Evolutionary conservation across 2,797 vertebrate species (phyloP), one percentile per base, ranked within the genome.

Genomic region (Leptodactylus fallax): DNA sequence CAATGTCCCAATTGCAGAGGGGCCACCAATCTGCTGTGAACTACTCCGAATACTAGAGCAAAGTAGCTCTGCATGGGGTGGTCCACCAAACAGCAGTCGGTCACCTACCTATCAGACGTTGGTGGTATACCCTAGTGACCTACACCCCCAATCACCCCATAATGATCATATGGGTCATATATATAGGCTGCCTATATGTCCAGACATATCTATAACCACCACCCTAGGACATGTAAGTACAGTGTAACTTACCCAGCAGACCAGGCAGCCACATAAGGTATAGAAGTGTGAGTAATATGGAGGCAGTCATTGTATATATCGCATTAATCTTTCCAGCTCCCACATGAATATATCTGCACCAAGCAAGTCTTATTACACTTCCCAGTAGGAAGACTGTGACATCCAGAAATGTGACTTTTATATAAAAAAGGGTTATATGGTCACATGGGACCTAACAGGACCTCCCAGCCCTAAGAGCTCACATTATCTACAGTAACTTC

Each of bases 391-490:
- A 47, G 69, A n/a, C 90, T 88, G 91, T 81, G 86, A 92, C 91
- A 90, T 90, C 91, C 83, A 94, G 92, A 53, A 53, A 53, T 53
- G 8, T 53, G 51, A 27, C 69, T 91, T 93, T 90, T 91, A 90
- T 94, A 94, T 92, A 94, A 36, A 2, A 36, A 36, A 36, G 36
- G 36, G 4, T 4, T 36, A 36, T 36, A 36, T 36, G 36, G 36
- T 36, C 36, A 36, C 36, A 36, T 36, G 36, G 36, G 36, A 36
- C 36, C 36, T 36, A 36, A 95, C 95, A 96, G 95, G 94, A 96
- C 96, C 95, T 95, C 92, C 91, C 92, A 93, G 91, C 93, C 93
- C 93, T 93, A 93, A 93, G 92, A 94, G 93, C 95, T n/a, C 92
- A 90, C 91, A 93, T 89, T 1, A 11, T 56, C 13, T 36, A 4